phyloP scores from a whole-genome alignment of 2,113 vertebrate genomes.

The Oxyura jamaicensis region DNA sequence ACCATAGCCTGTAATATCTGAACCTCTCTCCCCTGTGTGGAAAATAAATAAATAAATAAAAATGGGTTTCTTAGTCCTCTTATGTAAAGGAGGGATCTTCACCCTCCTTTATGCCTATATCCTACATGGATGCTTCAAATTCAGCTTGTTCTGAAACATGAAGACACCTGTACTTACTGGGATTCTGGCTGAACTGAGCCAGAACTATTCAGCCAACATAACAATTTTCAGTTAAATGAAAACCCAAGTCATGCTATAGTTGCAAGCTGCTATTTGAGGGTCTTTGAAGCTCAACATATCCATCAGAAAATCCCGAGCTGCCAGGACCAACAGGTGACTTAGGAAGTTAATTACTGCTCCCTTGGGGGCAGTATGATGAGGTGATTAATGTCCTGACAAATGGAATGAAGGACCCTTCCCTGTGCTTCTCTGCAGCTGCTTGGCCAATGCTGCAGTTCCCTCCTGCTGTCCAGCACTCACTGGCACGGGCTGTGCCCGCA shows the following conservation, averaged over 20 bases:
- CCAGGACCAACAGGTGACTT: neutral
- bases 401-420: fast-evolving
- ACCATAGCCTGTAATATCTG: neutral
- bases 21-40: neutral
- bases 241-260: fast-evolving
- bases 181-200: neutral
- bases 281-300: fast-evolving
- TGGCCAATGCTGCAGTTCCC: neutral
- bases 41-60: neutral
- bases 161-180: neutral
- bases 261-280: neutral
- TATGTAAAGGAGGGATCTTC: neutral
- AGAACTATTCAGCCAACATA: neutral
- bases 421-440: neutral
- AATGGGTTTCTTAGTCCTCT: neutral
- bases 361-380: neutral
- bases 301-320: neutral
- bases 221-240: neutral
- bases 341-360: neutral
- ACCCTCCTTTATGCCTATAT: neutral
- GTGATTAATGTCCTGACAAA: neutral
- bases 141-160: neutral
- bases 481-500: neutral
- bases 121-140: neutral
- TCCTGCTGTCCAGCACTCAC: neutral